Base-by-base conservation (phyloP, 64 coral and sea anemone genomes). In the Montipora sp. region DNA sequence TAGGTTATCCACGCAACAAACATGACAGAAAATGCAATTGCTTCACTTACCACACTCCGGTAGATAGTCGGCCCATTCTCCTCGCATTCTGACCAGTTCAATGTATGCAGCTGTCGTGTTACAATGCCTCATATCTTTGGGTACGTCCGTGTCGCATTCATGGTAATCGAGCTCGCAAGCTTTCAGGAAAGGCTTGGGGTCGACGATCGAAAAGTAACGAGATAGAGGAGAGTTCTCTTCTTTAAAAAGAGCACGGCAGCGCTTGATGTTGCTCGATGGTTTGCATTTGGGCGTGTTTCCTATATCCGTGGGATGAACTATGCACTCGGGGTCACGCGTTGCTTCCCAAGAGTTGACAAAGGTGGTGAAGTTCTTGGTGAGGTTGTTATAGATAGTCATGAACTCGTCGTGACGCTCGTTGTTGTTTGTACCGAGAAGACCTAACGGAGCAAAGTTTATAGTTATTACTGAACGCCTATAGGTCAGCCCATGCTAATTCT, bases 341-440 rank as follows among this genome's bases (percentile, higher is more conserved):
- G 92, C 51, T 61, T 99, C 98, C 98, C 98, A 99, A 13, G 98
- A 96, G 79, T 99, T 96, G 74, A 96, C 98, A 78, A 99, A 99
- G 15, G 96, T 94, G 18, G 83, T 89, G 22, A 92, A 9, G 43
- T 75, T 51, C 71, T 83, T 90, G 8, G 98, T 77, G 55, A 77
- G 75, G 7, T 77, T 94, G 84, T 83, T 90, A 15, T 77, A 55
- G 0, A 65, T 70, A 19, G 78, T 99, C 66, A 96, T 55, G 71
- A 99, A 89, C 69, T 96, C 94, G 45, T 99, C 98, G 68, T 96
- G 85, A 12, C 81, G 22, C 55, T 99, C 98, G 69, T 99, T 99
- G 86, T 99, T 99, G 90, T 99, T 99, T 9, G 98, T 99, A 16
- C 98, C 98, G 59, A 99, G 98, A 18, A 99, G 92, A 80, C 98